These are phyloP conservation scores for Camelus bactrianus DNA, from an alignment of 2,113 vertebrate species.

Conservation along the genomic window DNA sequence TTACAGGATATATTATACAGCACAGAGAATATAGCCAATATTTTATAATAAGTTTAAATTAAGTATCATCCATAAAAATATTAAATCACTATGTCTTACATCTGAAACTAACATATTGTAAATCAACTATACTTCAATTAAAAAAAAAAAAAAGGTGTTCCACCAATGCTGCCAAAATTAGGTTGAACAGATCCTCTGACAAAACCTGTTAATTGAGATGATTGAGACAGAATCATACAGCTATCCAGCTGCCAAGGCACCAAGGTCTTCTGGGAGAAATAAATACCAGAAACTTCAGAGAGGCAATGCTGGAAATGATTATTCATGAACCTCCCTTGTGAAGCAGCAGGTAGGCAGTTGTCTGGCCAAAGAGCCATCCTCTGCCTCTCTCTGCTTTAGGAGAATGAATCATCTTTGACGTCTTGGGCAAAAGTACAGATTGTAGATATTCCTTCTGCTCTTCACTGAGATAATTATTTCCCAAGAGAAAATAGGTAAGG, in stretches of 20 bases:
- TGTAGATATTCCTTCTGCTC: neutral
- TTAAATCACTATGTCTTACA: neutral
- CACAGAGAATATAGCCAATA: neutral
- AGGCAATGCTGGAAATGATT: neutral
- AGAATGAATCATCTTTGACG: conserved; percentile 17
- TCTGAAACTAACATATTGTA: neutral
- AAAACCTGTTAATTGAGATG: neutral
- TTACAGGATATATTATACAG: neutral
- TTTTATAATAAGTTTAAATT: neutral
- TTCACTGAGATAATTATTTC: neutral
- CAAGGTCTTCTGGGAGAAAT: neutral
- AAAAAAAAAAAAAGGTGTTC: neutral
- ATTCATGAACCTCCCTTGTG: neutral
- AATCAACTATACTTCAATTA: neutral
- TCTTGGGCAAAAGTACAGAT: neutral
- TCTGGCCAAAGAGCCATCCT: neutral
- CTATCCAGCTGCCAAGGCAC: neutral
- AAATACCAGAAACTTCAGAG: conserved; percentile 2
- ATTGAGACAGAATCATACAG: neutral
- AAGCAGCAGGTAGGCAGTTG: neutral
- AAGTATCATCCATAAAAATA: neutral
- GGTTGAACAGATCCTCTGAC: neutral
- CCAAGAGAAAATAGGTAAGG: neutral
- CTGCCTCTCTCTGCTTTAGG: neutral
- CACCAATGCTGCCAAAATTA: neutral